Evolutionary conservation across 2,888 invertebrate genomes (phyloP), one percentile per base, ranked within the genome.

Genomic region (Venustoraphidia nigricollis): DNA sequence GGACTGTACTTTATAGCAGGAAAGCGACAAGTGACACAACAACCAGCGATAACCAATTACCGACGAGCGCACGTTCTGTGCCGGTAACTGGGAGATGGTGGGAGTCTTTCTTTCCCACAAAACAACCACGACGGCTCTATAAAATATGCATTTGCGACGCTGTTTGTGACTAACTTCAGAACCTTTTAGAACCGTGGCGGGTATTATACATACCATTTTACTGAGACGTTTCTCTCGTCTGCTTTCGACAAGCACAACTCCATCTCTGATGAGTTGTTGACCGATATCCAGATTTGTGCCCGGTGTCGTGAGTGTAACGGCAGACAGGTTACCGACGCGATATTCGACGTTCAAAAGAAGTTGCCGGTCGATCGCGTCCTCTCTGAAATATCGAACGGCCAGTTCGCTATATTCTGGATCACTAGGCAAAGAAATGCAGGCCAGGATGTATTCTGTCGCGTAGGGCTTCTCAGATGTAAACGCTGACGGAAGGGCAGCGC

Each of bases 361-460:
- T 59, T 83, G 83, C 61, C 81, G 81, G 62, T 86, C 85, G 54
- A 81, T 71, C 8, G 77, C 69, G 57, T 79, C 78, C 10, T 72
- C 63, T 34, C 69, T 73, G 57, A 89, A 75, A 2, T 75, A 77
- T 50, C 77, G 72, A 36, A 84, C 68, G 0, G 92, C 90, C 56
- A 86, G 80, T 35, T 77, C 74, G 53, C 79, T 76, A 60, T 85
- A 87, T 53, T 96, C 95, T 38, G 87, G 84, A 67, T 97, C 96
- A 10, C 10, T 40, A 8, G 95, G 93, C 62, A 93, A 76, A 58
- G 77, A 72, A 35, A 91, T 80, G 61, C 90, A 84, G 35, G 93
- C 92, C 50, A 98, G 71, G 3, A 72, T 70, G 63, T 89, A 94
- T 63, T 95, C 93, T n/a, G 76, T 77, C 1, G 94, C 96, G 62